Evolutionary conservation across 1,140 invertebrate genomes (phyloP).

Genomic region (Drosophila melanogaster): Release_6_plus_ISO1_MT NC_004354.4:6730001-6730500

Average conservation of each 20-base stretch:
- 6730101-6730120: neutral
- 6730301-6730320: neutral
- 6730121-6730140: neutral
- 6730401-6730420: constrained; percentile 8
- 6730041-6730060: constrained; percentile 61
- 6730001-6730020: neutral
- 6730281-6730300: constrained; percentile 40
- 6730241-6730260: neutral
- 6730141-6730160: constrained; percentile 27
- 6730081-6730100: constrained; percentile 1
- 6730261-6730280: constrained; percentile 31
- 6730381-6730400: constrained; percentile 19
- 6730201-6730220: constrained; percentile 4
- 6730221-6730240: constrained; percentile 49
- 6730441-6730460: constrained; percentile 9
- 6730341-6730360: constrained; percentile 58
- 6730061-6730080: constrained; percentile 18
- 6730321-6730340: neutral
- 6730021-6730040: constrained; percentile 35
- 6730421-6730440: constrained; percentile 8
- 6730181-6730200: constrained; percentile 18
- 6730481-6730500: constrained; percentile 78
- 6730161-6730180: constrained; percentile 41
- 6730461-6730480: constrained; percentile 31
- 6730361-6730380: constrained; percentile 32